Evolutionary conservation across 2,113 vertebrate species (phyloP), one percentile per base, ranked within the genome.

Genomic region (Calidris pugnax): DNA sequence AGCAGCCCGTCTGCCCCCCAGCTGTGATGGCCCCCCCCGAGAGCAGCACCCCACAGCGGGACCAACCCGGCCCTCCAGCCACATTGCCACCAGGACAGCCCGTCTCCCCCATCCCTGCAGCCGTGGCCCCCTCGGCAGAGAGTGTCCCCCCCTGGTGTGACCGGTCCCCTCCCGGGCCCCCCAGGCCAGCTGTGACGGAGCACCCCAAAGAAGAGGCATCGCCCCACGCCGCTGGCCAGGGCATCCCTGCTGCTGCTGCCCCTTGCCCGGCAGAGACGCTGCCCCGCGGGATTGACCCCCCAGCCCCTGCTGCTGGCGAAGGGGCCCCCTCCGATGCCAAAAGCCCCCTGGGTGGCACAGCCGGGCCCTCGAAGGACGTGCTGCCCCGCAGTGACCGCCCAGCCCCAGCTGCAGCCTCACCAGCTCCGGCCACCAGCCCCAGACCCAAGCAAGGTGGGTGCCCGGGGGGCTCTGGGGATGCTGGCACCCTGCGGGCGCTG

Each of bases 401-500:
- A 51, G 45, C 85, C 22, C 71, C 55, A 7, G 77, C 94, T 9
- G 43, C 97, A 0, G 41, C 95, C 30, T 97, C 90, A 0, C 76
- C 94, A 0, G 89, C 96, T 30, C 85, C 96, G 32, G 94, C 94
- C 0, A 21, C 96, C 77, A 97, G 97, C 74, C 84, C 97, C 85
- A 92, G 96, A 21, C 50, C 94, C 80, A 98, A 98, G 90, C 97
- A 98, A 98, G 98, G 98, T 98, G 69, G 28, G 93, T 95, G 35
- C 55, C 2, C 8, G 35, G 39, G 16, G 15, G 66, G 45, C 71
- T 67, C 4, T 0, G 1, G 71, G n/a, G 63, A 30, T 63, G 72
- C 84, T 59, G 66, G 27, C 17, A 33, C 41, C 45, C 63, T 4
- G 1, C 0, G 22, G 73, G 82, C 1, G 10, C 72, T n/a, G 16